Evolutionary conservation across 2,113 vertebrate genomes (phyloP), one percentile per base, ranked within the genome.

Genomic region (Coryphaenoides rupestris): DNA sequence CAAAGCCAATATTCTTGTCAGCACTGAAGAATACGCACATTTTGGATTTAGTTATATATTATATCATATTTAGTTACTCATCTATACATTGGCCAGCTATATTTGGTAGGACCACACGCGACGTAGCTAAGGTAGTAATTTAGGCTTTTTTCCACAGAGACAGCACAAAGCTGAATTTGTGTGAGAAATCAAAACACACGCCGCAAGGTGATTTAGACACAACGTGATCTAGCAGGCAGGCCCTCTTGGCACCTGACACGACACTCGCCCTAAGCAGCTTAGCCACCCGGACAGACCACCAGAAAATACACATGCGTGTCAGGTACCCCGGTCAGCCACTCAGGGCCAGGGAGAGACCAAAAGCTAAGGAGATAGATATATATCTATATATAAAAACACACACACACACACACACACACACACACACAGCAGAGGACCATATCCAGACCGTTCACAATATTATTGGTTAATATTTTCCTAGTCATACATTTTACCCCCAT

Each of bases 201-300:
- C 33, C 33, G 9, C 13, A 2, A 40, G 33, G 33, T 40, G 3
- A 50, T 17, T 16, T 3, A 50, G n/a, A 6, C 9, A 17, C 47
- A n/a, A 16, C 47, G n/a, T n/a, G n/a, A n/a, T n/a, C 16, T n/a
- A 17, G 15, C 47, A 3, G 17, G 47, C 16, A n/a, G 46, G 75
- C 59, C 53, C 62, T 62, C 57, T 66, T 60, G 60, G 58, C 71
- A 82, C 65, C 73, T 80, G 73, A 61, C 64, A 63, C 75, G 66
- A 76, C 68, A 69, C 53, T 40, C 59, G 59, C 33, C 61, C 65
- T 85, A 88, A 90, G 83, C 80, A 46, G 69, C 81, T 80, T 87
- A 76, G 50, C 16, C 22, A 63, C 75, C 58, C n/a, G n/a, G n/a
- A n/a, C n/a, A 74, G 75, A 77, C 70, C 66, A 80, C 70, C 61